Evolutionary conservation across 1,140 invertebrate genomes (phyloP), one percentile per base, ranked within the genome.

Genomic region (Nilaparvata lugens): DNA sequence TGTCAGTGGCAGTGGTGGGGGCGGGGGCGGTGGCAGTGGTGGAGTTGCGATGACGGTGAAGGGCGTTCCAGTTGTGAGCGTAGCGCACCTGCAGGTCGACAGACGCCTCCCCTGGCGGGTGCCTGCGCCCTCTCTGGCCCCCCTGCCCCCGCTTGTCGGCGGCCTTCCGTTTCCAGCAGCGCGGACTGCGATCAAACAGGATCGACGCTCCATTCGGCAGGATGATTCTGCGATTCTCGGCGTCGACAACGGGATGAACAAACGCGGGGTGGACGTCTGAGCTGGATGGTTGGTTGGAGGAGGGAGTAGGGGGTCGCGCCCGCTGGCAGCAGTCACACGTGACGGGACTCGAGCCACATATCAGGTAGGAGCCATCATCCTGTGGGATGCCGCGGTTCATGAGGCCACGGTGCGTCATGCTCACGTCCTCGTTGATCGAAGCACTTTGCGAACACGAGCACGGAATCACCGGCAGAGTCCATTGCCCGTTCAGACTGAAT

Each of bases 51-150:
- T 59, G 51, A 21, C 40, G 31, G 14, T 62, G 24, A 18, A 62
- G 51, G 25, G 51, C 45, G 14, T 62, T 57, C 64, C 64, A 66
- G 31, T 64, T 64, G 24, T 52, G 23, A 18, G 64, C 45, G 40
- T 61, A 64, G n/a, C 60, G 54, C 23, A 58, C 59, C 43, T 60
- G 59, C 7, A 60, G 40, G 18, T 40, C 59, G 14, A 40, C 59
- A 1, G 59, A 60, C 23, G 21, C 6, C 43, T 60, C 52, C 1
- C 35, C 59, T 24, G 4, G 7, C 13, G 31, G 31, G 2, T 35
- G 31, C 31, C n/a, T n/a, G n/a, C n/a, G n/a, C n/a, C n/a, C n/a
- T n/a, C n/a, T n/a, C n/a, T n/a, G n/a, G n/a, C n/a, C n/a, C n/a
- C n/a, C n/a, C n/a, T 2, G 31, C 31, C 1, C 7, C 31, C 13